Evolutionary conservation across 92 coral and sea anemone species (phyloP).

Genomic region (Phymanthus crucifer): DNA sequence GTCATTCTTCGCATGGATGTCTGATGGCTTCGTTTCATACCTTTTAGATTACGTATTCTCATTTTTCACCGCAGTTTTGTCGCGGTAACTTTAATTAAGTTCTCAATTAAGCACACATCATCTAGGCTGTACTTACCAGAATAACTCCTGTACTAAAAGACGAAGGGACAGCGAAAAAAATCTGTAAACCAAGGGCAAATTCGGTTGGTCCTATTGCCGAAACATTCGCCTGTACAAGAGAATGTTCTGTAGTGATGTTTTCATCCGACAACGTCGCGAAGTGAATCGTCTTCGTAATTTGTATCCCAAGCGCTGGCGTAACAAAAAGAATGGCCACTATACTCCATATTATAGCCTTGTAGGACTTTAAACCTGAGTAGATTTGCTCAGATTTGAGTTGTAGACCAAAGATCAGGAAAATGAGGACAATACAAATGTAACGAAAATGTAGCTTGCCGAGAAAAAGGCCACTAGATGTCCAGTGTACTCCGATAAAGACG

Average conservation of each 20-base stretch:
- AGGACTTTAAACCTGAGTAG: conserved; percentile 54
- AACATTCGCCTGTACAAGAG: conserved; percentile 81
- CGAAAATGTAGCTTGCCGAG: conserved; percentile 42
- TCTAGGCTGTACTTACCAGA: conserved; percentile 63
- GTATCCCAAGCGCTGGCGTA: conserved; percentile 72
- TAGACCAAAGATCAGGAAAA: conserved; percentile 71
- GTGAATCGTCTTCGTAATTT: conserved; percentile 87
- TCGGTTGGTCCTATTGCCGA: conserved; percentile 96
- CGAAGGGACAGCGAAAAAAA: conserved; percentile 83
- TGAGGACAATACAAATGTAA: conserved; percentile 40
- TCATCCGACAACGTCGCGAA: conserved; percentile 77
- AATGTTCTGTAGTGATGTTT: conserved; percentile 61
- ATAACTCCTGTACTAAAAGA: conserved; percentile 77
- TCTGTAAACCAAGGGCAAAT: conserved; percentile 84
- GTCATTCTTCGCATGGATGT: too few species aligned
- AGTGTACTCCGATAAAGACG: conserved; percentile 52
- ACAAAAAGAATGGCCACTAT: conserved; percentile 65
- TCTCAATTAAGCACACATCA: background rate
- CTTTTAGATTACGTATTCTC: too few species aligned
- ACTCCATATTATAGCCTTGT: conserved; percentile 79
- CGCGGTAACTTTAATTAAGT: background rate
- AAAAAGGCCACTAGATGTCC: conserved; percentile 54
- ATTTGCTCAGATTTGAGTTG: conserved; percentile 72
- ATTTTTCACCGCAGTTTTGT: background rate
- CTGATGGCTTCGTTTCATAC: too few species aligned